A percentile compares a stretch with the other conserved stretches of the same genome.
These are phyloP conservation scores for Sinocyclocheilus grahami DNA, from an alignment of 2,113 vertebrate genomes.

Conservation along the genomic window DNA sequence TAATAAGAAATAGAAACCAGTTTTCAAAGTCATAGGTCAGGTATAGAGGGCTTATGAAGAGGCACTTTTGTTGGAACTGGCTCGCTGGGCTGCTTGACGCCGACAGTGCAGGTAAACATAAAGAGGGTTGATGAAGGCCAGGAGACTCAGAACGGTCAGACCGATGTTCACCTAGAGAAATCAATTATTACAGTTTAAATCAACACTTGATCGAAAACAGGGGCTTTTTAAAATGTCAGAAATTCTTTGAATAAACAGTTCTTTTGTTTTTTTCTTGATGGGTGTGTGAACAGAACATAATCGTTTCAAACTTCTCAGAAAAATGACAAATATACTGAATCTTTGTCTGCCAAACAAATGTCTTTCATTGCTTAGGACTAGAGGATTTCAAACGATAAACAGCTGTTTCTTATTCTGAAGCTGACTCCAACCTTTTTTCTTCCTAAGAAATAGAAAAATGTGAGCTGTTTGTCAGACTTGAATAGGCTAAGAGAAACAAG, in stretches of 20 bases:
- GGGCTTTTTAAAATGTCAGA: neutral
- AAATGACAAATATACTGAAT: neutral
- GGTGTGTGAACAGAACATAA: neutral
- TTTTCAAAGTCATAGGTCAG: neutral
- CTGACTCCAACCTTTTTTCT: neutral
- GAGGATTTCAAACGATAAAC: neutral
- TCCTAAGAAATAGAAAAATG: neutral
- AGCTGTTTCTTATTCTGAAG: neutral
- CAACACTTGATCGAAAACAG: neutral
- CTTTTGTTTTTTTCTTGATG: neutral
- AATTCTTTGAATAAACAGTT: neutral
- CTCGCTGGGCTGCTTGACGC: constrained; percentile 40
- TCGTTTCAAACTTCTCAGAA: neutral
- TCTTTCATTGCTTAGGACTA: neutral
- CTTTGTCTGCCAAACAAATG: neutral
- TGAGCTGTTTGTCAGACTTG: neutral
- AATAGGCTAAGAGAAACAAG: neutral
- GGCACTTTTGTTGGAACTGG: neutral
- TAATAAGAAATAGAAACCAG: neutral
- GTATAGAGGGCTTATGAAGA: constrained; percentile 43
- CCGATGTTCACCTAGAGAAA: constrained; percentile 76
- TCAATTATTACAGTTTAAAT: neutral
- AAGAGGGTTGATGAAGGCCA: constrained; percentile 82
- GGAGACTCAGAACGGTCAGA: constrained; percentile 75
- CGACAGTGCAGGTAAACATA: constrained; percentile 77